A percentile compares a stretch with the other conserved stretches of the same genome.
phyloP scores from a whole-genome alignment of 2,797 vertebrate species.

The Glossophaga mutica region DNA sequence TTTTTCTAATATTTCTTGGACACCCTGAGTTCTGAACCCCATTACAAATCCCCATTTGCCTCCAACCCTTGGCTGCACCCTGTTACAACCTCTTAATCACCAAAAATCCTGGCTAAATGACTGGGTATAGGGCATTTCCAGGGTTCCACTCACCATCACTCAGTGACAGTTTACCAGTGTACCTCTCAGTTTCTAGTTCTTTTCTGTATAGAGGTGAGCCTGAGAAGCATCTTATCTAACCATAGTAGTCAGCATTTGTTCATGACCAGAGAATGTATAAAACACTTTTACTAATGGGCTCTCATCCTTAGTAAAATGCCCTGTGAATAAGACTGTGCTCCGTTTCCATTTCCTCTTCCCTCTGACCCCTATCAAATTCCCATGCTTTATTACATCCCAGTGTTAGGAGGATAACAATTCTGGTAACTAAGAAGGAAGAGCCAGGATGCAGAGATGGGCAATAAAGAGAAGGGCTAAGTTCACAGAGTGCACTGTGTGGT shows the following conservation, averaged over 20 bases:
- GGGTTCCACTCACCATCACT: background rate
- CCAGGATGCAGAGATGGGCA: background rate
- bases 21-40: no score
- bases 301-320: background rate
- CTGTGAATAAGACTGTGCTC: background rate
- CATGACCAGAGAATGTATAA: background rate
- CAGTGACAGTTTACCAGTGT: background rate
- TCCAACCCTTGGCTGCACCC: no score
- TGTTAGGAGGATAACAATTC: background rate
- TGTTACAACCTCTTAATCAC: background rate
- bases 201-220: background rate
- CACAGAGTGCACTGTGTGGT: background rate
- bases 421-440: background rate
- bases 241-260: background rate
- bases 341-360: background rate
- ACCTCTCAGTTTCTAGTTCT: background rate
- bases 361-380: background rate
- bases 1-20: no score
- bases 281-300: background rate
- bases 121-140: background rate
- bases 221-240: background rate
- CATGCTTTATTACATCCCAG: background rate
- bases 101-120: background rate
- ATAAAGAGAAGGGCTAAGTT: background rate
- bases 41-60: no score